Conservation (phyloP, 2,797 vertebrate genomes). For the Anomalospiza imberbis region DNA sequence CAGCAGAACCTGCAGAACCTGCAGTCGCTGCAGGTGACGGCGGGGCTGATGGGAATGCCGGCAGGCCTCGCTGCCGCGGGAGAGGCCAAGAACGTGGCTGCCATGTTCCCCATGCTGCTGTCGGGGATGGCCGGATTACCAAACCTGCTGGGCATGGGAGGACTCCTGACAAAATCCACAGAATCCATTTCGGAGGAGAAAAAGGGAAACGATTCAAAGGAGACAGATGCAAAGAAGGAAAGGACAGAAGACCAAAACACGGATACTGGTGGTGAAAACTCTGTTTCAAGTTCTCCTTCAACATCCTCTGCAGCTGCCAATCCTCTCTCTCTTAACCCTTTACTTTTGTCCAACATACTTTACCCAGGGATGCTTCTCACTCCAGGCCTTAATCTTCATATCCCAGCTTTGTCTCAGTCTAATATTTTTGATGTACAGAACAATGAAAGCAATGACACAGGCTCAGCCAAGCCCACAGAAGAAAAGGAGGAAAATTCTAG, state of each 20-base stretch:
- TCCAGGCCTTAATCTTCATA: slow-evolving; percentile 99
- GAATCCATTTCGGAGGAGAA: slow-evolving; percentile 82
- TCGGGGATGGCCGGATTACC: slow-evolving; percentile 93
- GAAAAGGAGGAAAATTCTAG: slow-evolving; percentile 72
- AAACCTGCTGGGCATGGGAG: slow-evolving; percentile 88
- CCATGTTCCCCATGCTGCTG: slow-evolving; percentile 98
- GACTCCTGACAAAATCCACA: slow-evolving; percentile 80
- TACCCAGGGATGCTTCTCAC: slow-evolving; percentile 99
- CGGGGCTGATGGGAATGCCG: slow-evolving; percentile 92
- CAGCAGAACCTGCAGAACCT: slow-evolving; percentile 96
- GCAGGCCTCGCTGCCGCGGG: slow-evolving; percentile 78
- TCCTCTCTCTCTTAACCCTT: slow-evolving; percentile 92
- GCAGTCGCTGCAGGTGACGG: slow-evolving; percentile 93
- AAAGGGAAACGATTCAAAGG: slow-evolving; percentile 78
- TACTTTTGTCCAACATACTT: slow-evolving; percentile 96
- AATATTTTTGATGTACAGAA: slow-evolving; percentile 83
- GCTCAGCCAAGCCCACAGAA: slow-evolving; percentile 74
- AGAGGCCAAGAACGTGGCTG: slow-evolving; percentile 86
- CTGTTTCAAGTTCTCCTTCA: slow-evolving; percentile 76
- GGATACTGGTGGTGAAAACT: slow-evolving; percentile 75
- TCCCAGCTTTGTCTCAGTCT: slow-evolving; percentile 83
- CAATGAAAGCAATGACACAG: slow-evolving; percentile 83
- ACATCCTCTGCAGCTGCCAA: slow-evolving; percentile 84
- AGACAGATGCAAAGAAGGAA: slow-evolving; percentile 85
- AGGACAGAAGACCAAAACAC: slow-evolving; percentile 89